Conservation (phyloP, 2,797 vertebrate genomes). For the Esox lucius region DNA sequence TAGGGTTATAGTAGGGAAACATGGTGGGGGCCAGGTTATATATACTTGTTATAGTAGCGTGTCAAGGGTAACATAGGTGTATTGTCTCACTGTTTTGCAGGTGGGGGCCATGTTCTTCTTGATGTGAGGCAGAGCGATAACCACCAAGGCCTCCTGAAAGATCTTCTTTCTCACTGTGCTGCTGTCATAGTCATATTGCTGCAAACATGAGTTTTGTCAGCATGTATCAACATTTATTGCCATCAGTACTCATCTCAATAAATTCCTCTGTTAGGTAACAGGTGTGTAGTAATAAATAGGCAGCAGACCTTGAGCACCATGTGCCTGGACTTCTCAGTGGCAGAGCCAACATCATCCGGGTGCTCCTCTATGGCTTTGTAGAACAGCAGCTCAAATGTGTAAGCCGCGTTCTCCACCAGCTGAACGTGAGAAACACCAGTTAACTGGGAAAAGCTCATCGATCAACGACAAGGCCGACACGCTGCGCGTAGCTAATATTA, state of each 20-base stretch:
- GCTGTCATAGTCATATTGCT: conserved; percentile 97
- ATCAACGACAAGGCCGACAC: neutral
- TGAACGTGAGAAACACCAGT: conserved; percentile 51
- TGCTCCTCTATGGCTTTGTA: conserved; percentile 72
- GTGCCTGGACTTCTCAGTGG: conserved; percentile 84
- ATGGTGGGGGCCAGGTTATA: no score
- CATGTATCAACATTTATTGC: neutral
- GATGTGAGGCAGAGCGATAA: conserved; percentile 87
- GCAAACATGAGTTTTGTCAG: conserved; percentile 21
- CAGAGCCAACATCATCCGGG: conserved; percentile 52
- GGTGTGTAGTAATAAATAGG: neutral
- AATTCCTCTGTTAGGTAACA: neutral
- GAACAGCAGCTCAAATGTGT: conserved; percentile 83
- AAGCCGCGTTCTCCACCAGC: conserved; percentile 85
- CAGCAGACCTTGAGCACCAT: conserved; percentile 86
- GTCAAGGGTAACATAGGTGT: conserved; percentile 5
- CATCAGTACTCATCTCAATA: neutral
- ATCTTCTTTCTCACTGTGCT: conserved; percentile 89
- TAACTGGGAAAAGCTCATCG: neutral
- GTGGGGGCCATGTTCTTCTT: conserved; percentile 81
- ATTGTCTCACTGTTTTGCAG: conserved; percentile 80
- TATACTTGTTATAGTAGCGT: neutral
- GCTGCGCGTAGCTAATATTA: neutral
- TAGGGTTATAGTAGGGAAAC: no score
- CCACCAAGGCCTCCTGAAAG: conserved; percentile 83